phyloP scores from a whole-genome alignment of 2,797 vertebrate species.

The Amphiprion clarkii region DNA sequence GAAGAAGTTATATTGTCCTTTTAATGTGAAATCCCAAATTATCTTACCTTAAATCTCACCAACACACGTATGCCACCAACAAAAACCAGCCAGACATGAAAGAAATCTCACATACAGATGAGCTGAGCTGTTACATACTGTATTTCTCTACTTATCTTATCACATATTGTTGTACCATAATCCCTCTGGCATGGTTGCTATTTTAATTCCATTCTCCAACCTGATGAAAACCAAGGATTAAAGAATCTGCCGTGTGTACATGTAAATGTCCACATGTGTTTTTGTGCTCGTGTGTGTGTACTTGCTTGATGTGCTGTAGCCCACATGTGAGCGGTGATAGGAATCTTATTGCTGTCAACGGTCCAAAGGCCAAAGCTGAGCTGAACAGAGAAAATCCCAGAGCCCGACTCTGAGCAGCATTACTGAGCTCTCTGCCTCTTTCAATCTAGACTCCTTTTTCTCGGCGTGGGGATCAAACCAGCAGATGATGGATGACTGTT shows the following conservation, averaged over 20 bases:
- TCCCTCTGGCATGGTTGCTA: conserved; percentile 33
- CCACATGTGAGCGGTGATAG: conserved; percentile 69
- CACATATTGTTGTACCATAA: conserved; percentile 42
- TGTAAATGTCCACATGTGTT: conserved; percentile 19
- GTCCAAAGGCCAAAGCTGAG: conserved; percentile 56
- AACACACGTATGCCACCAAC: background rate
- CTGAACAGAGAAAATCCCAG: conserved; percentile 57
- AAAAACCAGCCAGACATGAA: conserved; percentile 27
- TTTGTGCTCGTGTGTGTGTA: conserved; percentile 10
- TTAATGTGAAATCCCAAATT: conserved; percentile 29
- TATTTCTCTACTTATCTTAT: conserved; percentile 67
- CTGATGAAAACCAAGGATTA: conserved; percentile 73
- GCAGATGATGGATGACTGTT: conserved; percentile 66
- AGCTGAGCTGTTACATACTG: conserved; percentile 33
- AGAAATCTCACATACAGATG: conserved; percentile 7
- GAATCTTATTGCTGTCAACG: conserved; percentile 74
- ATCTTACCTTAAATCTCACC: conserved; percentile 30
- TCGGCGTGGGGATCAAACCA: conserved; percentile 55
- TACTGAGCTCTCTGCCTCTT: conserved; percentile 49
- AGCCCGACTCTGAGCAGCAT: conserved; percentile 33
- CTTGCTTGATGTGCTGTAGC: conserved; percentile 39
- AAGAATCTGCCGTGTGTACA: conserved; percentile 21
- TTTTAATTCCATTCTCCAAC: conserved; percentile 66
- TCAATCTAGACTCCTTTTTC: conserved; percentile 63
- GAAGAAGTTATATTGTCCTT: conserved; percentile 1